Percentiles rank a stretch among this genome's conserved stretches.
Conservation (phyloP, 2,888 invertebrate genomes). For the Polylopha cassiicola region DNA sequence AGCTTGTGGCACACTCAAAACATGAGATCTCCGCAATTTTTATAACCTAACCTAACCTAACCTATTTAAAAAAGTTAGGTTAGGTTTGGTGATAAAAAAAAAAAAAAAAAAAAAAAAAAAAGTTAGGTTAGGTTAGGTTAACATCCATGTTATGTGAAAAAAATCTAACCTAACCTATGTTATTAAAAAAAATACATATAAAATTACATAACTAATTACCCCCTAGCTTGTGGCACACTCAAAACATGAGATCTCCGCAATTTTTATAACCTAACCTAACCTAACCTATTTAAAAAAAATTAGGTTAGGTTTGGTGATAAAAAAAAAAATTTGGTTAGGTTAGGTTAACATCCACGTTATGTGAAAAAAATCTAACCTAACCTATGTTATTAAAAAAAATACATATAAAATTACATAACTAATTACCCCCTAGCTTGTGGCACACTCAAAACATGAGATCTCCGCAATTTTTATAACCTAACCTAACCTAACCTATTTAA, state of each 20-base stretch:
- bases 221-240: neutral
- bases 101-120: neutral
- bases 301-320: constrained; percentile 20
- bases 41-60: constrained; percentile 24
- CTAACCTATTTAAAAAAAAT: constrained; percentile 24
- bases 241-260: constrained; percentile 15
- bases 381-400: constrained; percentile 18
- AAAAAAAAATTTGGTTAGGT: constrained; percentile 21
- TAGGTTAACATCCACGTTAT: constrained; percentile 21
- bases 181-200: neutral
- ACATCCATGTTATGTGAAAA: neutral
- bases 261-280: constrained; percentile 23
- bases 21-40: constrained; percentile 13
- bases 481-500: constrained; percentile 18
- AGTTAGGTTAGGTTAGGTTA: neutral
- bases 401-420: constrained; percentile 17
- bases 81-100: neutral
- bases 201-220: neutral
- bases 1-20: no score
- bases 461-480: constrained; percentile 22
- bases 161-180: neutral
- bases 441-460: constrained; percentile 23
- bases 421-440: constrained; percentile 20
- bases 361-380: constrained; percentile 18
- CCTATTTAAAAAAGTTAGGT: constrained; percentile 11